A percentile compares a stretch with the other conserved stretches of the same genome.
Evolutionary conservation across 1,140 invertebrate species (phyloP).

Genomic region (Aphis craccivora): DNA sequence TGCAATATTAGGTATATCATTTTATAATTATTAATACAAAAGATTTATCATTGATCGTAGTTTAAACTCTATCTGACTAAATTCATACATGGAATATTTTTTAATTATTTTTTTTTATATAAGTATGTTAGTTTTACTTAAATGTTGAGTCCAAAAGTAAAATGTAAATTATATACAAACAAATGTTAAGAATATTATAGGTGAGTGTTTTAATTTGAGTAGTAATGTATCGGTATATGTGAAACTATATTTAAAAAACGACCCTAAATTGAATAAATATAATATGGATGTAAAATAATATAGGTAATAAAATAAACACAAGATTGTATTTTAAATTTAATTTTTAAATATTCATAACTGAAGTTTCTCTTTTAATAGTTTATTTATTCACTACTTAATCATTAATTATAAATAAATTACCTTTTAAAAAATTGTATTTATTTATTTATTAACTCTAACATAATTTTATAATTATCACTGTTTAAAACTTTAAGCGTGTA

Average conservation of each 20-base stretch:
- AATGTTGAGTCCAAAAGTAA: neutral
- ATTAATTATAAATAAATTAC: neutral
- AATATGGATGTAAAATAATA: neutral
- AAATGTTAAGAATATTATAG: neutral
- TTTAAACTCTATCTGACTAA: neutral
- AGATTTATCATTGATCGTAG: neutral
- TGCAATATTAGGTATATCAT: neutral
- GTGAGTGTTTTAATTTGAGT: neutral
- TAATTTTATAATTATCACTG: neutral
- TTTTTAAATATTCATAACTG: neutral
- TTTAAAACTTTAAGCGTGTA: neutral
- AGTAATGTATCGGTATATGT: neutral
- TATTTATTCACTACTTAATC: neutral
- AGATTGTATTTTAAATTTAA: neutral
- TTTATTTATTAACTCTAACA: neutral
- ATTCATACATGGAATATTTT: neutral
- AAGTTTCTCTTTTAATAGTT: neutral
- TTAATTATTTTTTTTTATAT: neutral
- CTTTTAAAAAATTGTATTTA: neutral
- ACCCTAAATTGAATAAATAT: neutral
- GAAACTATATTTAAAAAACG: neutral
- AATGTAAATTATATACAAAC: neutral
- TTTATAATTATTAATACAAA: neutral
- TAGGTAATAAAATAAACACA: neutral
- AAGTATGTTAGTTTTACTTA: neutral